These are phyloP conservation scores for Phalanger gymnotis DNA, from an alignment of 2,797 vertebrate genomes.

Conservation along the genomic window DNA sequence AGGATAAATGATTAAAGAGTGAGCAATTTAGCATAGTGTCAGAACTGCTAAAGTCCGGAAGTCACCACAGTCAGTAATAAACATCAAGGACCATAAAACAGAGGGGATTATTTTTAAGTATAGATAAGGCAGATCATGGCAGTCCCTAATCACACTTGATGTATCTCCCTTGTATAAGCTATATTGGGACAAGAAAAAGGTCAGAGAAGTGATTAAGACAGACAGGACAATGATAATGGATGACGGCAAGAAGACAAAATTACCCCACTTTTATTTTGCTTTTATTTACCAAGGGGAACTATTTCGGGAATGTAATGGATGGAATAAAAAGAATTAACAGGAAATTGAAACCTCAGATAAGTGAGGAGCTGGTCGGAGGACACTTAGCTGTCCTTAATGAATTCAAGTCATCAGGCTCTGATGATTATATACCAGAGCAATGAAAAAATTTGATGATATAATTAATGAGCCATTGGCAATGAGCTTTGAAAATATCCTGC, in stretches of 20 bases:
- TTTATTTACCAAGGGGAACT: background rate
- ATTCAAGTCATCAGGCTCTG: background rate
- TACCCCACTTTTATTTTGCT: background rate
- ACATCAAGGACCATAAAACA: background rate
- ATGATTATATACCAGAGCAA: background rate
- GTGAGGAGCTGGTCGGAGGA: background rate
- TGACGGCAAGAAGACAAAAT: background rate
- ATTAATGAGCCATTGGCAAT: background rate
- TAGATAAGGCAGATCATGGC: background rate
- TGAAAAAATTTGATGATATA: background rate
- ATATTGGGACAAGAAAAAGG: background rate
- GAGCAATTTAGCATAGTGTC: background rate
- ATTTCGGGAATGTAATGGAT: background rate
- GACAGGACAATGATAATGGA: background rate
- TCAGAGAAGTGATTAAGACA: background rate
- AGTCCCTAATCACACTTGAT: background rate
- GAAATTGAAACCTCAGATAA: background rate
- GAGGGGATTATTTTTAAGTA: background rate
- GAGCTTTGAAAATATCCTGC: background rate
- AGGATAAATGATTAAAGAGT: background rate
- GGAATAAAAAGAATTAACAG: background rate
- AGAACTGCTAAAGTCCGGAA: background rate
- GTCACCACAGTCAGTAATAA: background rate
- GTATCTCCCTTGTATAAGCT: background rate
- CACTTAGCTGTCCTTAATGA: background rate